These are phyloP conservation scores for Melieria crassipennis DNA, from an alignment of 2,888 invertebrate genomes.

Conservation along the genomic window DNA sequence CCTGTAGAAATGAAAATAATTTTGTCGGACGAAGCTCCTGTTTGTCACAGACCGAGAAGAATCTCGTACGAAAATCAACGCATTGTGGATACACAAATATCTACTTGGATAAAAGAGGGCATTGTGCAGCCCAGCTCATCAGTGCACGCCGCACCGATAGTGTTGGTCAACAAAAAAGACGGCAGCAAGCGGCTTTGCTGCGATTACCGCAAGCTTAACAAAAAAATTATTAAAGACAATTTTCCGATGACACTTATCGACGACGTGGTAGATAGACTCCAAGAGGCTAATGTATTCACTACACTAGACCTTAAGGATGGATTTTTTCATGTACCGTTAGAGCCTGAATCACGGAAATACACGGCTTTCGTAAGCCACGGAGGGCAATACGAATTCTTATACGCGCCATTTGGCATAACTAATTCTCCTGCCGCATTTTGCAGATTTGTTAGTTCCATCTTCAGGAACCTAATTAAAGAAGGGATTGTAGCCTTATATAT, in stretches of 20 bases:
- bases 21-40: too few relatives aligned
- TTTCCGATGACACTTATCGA: conserved; percentile 15
- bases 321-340: conserved; percentile 16
- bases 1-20: too few relatives aligned
- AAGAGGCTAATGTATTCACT: conserved; percentile 10
- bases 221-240: conserved; percentile 13
- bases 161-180: conserved; percentile 2
- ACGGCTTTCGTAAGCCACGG: conserved; percentile 2
- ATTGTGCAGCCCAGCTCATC: not conserved
- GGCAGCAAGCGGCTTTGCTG: conserved; percentile 14
- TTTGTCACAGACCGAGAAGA: too few relatives aligned
- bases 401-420: conserved; percentile 5
- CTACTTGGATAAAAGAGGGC: too few relatives aligned
- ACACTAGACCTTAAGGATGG: conserved; percentile 9
- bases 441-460: conserved; percentile 15
- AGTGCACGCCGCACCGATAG: conserved; percentile 12
- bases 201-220: conserved; percentile 9
- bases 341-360: not conserved
- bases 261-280: conserved; percentile 11
- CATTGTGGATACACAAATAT: too few relatives aligned
- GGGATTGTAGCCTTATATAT: conserved; percentile 18
- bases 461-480: conserved; percentile 27
- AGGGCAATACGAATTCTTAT: conserved; percentile 3
- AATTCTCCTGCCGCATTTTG: not conserved
- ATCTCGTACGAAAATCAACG: too few relatives aligned